These are phyloP conservation scores for Characodon lateralis DNA, from an alignment of 2,797 vertebrate genomes.

Conservation along the genomic window DNA sequence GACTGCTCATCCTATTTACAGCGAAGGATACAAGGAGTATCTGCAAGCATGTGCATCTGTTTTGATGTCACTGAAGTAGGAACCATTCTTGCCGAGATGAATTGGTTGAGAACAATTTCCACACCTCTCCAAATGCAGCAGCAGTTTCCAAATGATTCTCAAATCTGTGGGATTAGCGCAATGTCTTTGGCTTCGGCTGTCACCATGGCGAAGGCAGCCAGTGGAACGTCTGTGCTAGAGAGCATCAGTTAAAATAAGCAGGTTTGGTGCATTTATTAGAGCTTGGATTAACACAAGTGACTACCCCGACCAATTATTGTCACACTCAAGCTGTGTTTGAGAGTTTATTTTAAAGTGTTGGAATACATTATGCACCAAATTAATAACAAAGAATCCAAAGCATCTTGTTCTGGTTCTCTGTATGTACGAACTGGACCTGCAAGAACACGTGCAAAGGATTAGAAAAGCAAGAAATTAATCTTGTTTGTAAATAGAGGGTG, in stretches of 20 bases:
- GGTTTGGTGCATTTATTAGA: conserved; percentile 57
- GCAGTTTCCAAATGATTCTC: conserved; percentile 57
- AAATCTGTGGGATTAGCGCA: conserved; percentile 70
- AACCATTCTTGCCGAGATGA: conserved; percentile 7
- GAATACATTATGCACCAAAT: neutral
- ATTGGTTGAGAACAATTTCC: conserved; percentile 26
- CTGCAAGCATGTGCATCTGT: conserved; percentile 22
- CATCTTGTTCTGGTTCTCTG: neutral
- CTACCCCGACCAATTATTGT: conserved; percentile 49
- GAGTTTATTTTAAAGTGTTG: conserved; percentile 1
- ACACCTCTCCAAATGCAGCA: conserved; percentile 39
- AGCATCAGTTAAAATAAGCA: conserved; percentile 44
- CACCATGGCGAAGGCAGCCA: conserved; percentile 75
- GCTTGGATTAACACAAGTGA: conserved; percentile 42
- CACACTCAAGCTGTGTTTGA: conserved; percentile 35
- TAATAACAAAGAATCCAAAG: conserved; percentile 4
- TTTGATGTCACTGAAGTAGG: conserved; percentile 21
- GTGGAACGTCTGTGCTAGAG: conserved; percentile 60
- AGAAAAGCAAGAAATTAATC: conserved; percentile 38
- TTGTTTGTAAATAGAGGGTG: conserved; percentile 49
- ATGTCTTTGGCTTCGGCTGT: conserved; percentile 74
- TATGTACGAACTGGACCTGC: conserved; percentile 1
- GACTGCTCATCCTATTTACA: conserved; percentile 1
- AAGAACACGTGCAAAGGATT: conserved; percentile 28
- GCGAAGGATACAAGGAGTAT: conserved; percentile 1